Percentiles rank a stretch among this genome's conserved stretches.
phyloP scores from a whole-genome alignment of 2,113 vertebrate genomes.

The Pluvialis apricaria region DNA sequence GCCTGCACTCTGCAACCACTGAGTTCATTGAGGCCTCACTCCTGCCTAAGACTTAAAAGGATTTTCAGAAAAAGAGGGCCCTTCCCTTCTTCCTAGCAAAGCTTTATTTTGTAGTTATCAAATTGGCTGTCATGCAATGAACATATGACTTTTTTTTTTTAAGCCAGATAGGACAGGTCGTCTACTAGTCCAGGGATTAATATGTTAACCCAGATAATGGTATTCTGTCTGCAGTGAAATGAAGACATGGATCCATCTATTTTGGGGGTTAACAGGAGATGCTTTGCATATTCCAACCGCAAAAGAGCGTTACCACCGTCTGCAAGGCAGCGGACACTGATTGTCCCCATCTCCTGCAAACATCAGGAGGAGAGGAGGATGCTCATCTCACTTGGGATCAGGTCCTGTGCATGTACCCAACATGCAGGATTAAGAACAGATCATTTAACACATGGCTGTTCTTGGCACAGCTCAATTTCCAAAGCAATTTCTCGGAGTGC shows the following conservation, averaged over 20 bases:
- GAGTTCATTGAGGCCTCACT: background rate
- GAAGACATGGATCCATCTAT: background rate
- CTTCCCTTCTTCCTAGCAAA: background rate
- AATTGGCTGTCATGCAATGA: background rate
- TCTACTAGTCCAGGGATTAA: background rate
- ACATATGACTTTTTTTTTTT: accelerated
- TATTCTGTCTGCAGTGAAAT: background rate
- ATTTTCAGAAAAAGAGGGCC: background rate
- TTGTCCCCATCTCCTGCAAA: background rate
- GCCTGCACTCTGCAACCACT: background rate
- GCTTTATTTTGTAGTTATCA: background rate
- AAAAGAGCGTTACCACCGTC: background rate
- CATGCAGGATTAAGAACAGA: background rate
- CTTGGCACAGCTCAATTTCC: background rate
- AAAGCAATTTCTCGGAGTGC: background rate
- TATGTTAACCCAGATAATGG: background rate
- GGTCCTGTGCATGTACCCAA: background rate
- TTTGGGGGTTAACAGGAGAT: background rate
- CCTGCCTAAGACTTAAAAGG: background rate
- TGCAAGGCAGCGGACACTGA: background rate
- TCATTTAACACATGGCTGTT: background rate
- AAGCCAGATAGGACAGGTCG: background rate
- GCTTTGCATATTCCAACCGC: background rate
- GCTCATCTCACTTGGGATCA: accelerated
- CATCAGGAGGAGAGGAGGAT: background rate